Percentiles rank a stretch among this genome's conserved stretches.
These are phyloP conservation scores for Rhinogobius similis DNA, from an alignment of 2,113 vertebrate genomes.

Conservation along the genomic window DNA sequence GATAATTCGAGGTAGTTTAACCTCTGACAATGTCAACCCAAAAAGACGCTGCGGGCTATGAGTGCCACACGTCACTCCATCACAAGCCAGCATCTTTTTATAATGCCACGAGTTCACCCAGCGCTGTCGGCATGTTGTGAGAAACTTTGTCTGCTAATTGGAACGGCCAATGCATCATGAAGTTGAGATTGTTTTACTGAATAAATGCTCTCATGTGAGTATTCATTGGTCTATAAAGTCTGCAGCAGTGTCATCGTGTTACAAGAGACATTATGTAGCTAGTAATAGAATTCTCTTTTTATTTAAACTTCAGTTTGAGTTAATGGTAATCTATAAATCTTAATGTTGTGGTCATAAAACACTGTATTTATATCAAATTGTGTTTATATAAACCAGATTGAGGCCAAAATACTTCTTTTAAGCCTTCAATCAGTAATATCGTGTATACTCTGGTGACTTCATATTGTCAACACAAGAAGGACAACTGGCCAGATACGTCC, in stretches of 20 bases:
- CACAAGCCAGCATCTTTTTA: constrained; percentile 47
- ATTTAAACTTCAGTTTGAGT: constrained; percentile 9
- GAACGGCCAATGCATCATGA: constrained; percentile 23
- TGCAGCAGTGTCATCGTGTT: constrained; percentile 43
- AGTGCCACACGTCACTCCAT: constrained; percentile 20
- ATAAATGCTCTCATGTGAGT: constrained; percentile 63
- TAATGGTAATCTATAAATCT: constrained; percentile 30
- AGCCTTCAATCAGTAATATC: constrained; percentile 6
- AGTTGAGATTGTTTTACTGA: constrained; percentile 52
- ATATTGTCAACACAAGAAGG: constrained; percentile 23
- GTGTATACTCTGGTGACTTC: constrained; percentile 13
- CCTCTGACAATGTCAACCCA: constrained; percentile 57
- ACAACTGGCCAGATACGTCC: constrained; percentile 30
- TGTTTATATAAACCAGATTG: background rate
- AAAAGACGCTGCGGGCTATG: constrained; percentile 18
- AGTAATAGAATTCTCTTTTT: constrained; percentile 21
- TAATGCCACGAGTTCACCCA: constrained; percentile 26
- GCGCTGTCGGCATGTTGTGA: constrained; percentile 26
- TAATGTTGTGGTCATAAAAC: background rate
- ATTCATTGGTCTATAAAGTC: constrained; percentile 56
- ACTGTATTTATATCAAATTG: background rate
- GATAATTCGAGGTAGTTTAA: constrained; percentile 45
- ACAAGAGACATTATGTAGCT: constrained; percentile 39
- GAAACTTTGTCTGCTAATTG: constrained; percentile 29
- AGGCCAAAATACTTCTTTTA: constrained; percentile 5